Evolutionary conservation across 2,888 invertebrate genomes (phyloP).

Genomic region (Chymomyza fuscimana): DNA sequence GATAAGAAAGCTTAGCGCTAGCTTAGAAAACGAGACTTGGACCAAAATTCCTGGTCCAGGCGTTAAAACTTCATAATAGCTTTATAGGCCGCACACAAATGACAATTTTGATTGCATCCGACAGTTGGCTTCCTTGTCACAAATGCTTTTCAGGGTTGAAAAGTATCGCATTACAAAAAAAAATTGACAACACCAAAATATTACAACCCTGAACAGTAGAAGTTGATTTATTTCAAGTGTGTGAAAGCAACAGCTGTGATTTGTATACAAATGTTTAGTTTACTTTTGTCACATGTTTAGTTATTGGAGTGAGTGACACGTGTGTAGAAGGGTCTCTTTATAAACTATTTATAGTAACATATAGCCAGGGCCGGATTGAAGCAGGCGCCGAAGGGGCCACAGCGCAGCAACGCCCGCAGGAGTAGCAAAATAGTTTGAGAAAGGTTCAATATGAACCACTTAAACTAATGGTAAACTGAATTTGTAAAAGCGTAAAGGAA

Average conservation of each 20-base stretch:
- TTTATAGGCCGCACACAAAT: background rate
- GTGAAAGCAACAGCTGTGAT: conserved; percentile 38
- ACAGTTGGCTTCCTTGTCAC: conserved; percentile 10
- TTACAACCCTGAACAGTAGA: background rate
- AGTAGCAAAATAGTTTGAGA: background rate
- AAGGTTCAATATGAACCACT: background rate
- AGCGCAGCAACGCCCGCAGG: no score
- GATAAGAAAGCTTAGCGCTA: background rate
- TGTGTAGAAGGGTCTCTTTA: background rate
- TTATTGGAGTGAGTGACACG: conserved; percentile 20
- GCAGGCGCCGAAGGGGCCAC: no score
- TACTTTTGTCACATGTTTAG: conserved; percentile 28
- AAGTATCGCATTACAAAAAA: conserved; percentile 38
- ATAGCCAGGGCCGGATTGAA: no score
- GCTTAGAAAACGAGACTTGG: no score
- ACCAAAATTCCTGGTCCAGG: no score
- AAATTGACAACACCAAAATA: conserved; percentile 10
- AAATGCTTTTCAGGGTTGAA: conserved; percentile 22
- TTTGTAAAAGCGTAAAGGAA: no score
- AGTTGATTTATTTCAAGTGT: conserved; percentile 36
- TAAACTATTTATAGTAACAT: no score
- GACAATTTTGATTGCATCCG: background rate
- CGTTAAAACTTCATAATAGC: background rate
- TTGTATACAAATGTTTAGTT: conserved; percentile 6
- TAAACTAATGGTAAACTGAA: no score